Evolutionary conservation across 2,113 vertebrate genomes (phyloP).

Genomic region (Lethenteron reissneri): DNA sequence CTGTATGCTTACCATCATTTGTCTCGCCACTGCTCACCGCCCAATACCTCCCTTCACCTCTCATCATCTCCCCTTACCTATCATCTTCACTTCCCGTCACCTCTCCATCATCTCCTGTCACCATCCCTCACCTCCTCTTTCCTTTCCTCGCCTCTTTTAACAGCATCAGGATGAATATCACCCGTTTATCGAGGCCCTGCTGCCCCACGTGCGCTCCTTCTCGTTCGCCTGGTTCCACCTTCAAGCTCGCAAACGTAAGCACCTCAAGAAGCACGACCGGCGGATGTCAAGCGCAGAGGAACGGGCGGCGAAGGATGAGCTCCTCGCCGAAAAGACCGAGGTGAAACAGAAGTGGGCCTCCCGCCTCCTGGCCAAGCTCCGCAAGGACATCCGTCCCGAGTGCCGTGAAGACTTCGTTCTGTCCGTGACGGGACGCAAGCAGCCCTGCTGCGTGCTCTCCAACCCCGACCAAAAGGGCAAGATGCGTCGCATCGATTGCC

Average conservation of each 20-base stretch:
- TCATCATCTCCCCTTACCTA: background rate
- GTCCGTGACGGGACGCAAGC: conserved; percentile 88
- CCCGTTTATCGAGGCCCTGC: conserved; percentile 98
- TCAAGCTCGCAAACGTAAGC: conserved; percentile 96
- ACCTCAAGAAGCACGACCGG: conserved; percentile 99
- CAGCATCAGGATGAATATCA: conserved; percentile 81
- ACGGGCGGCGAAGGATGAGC: conserved; percentile 90
- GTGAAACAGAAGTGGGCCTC: conserved; percentile 99
- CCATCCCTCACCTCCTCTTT: conserved; percentile 5
- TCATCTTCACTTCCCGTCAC: background rate
- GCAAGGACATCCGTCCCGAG: conserved; percentile 97
- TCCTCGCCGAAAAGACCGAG: conserved; percentile 89
- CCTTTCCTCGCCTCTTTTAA: conserved; percentile 15
- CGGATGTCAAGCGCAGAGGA: conserved; percentile 99
- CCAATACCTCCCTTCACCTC: background rate
- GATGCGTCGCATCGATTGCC: conserved; percentile 95
- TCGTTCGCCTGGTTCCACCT: conserved; percentile 99
- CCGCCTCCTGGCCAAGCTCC: conserved; percentile 81
- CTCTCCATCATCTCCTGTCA: background rate
- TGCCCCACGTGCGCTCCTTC: conserved; percentile 91
- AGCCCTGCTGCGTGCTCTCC: conserved; percentile 89
- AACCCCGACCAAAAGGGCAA: conserved; percentile 99
- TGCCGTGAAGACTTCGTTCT: conserved; percentile 99
- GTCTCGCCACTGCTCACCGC: too few relatives aligned
- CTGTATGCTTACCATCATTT: too few relatives aligned